These are phyloP conservation scores for Tetrax tetrax DNA, from an alignment of 2,113 vertebrate species.

Conservation along the genomic window DNA sequence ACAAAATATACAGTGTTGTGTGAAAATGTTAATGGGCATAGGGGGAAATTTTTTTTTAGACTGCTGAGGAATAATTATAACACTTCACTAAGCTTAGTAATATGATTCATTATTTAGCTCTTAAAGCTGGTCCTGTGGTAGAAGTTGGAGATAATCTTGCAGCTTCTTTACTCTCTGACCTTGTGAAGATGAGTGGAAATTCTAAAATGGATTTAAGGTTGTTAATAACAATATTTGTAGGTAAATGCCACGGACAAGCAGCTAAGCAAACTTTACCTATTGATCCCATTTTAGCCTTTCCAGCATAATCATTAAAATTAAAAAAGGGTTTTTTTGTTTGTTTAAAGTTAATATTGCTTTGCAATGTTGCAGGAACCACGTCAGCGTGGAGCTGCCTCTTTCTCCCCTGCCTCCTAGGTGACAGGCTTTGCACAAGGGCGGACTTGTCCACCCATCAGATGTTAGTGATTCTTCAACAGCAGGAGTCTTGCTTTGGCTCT, in stretches of 20 bases:
- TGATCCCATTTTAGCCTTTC: background rate
- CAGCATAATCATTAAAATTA: background rate
- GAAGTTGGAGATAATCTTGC: background rate
- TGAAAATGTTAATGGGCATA: slow-evolving; percentile 14
- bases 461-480: background rate
- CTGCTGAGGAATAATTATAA: background rate
- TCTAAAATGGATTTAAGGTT: background rate
- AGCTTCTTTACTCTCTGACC: background rate
- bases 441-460: background rate
- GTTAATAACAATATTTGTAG: background rate
- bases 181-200: background rate
- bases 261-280: background rate
- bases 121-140: background rate
- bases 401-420: background rate
- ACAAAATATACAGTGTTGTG: background rate
- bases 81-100: background rate
- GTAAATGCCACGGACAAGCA: background rate
- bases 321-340: background rate
- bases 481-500: background rate
- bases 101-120: background rate
- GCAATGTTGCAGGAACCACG: background rate
- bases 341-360: background rate
- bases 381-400: background rate
- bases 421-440: background rate
- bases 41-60: background rate